Conservation (phyloP, 1,140 invertebrate genomes). For the Acromyrmex echinatior region DNA sequence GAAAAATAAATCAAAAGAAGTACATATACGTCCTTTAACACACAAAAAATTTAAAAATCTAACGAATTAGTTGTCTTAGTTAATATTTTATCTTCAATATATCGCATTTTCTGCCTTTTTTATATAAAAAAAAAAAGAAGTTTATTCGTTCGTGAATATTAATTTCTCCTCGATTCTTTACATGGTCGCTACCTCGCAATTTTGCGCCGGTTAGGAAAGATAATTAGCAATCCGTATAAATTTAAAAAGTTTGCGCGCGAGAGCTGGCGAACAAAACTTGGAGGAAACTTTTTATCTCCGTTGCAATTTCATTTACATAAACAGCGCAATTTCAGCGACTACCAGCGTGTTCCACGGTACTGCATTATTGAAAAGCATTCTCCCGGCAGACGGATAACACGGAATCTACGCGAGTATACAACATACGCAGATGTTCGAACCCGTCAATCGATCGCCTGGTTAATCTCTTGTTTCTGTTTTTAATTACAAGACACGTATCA, state of each 20-base stretch:
- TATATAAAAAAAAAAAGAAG: background rate
- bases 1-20: no score
- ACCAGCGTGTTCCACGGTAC: constrained; percentile 25
- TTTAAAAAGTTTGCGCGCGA: constrained; percentile 28
- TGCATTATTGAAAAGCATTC: constrained; percentile 47
- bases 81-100: background rate
- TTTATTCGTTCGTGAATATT: background rate
- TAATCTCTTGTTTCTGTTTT: constrained; percentile 25
- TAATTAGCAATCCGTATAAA: constrained; percentile 59
- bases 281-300: constrained; percentile 41
- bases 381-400: background rate
- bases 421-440: background rate
- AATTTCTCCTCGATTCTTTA: background rate
- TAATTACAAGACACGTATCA: constrained; percentile 34
- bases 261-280: constrained; percentile 36
- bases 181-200: background rate
- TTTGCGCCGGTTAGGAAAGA: constrained; percentile 32
- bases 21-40: no score
- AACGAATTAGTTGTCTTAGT: background rate
- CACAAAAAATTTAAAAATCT: background rate
- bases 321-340: constrained; percentile 43
- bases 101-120: background rate
- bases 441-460: constrained; percentile 24
- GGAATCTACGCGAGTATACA: constrained; percentile 1
- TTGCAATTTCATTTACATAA: constrained; percentile 63